Conservation (phyloP, 2,888 invertebrate species). For the Pherbina coryleti region DNA sequence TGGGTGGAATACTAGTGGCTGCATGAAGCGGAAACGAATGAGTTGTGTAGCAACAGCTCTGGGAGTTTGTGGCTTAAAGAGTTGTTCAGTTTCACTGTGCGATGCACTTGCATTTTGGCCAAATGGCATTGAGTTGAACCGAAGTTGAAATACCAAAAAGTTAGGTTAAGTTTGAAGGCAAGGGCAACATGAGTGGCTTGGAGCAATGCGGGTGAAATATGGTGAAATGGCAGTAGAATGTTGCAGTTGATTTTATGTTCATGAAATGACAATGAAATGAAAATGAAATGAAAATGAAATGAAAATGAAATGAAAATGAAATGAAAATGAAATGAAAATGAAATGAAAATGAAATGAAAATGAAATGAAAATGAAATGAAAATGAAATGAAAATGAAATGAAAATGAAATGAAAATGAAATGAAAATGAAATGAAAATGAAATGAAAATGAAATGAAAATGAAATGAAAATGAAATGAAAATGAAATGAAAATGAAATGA, state of each 20-base stretch:
- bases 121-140: slow-evolving; percentile 6
- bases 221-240: not conserved
- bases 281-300: not conserved
- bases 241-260: too few relatives aligned
- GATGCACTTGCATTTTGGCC: slow-evolving; percentile 19
- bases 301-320: not conserved
- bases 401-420: too few relatives aligned
- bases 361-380: not conserved
- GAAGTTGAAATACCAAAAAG: slow-evolving; percentile 12
- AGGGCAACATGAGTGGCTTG: not conserved
- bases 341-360: not conserved
- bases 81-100: not conserved
- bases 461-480: too few relatives aligned
- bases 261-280: too few relatives aligned
- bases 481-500: too few relatives aligned
- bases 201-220: not conserved
- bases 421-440: too few relatives aligned
- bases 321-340: not conserved
- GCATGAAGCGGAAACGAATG: not conserved
- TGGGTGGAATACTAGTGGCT: not conserved
- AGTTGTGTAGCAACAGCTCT: not conserved
- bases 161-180: not conserved
- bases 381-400: too few relatives aligned
- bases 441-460: too few relatives aligned
- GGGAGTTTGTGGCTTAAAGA: not conserved